Evolutionary conservation across 2,113 vertebrate genomes (phyloP).

Genomic region (Cyprinodon variegatus): DNA sequence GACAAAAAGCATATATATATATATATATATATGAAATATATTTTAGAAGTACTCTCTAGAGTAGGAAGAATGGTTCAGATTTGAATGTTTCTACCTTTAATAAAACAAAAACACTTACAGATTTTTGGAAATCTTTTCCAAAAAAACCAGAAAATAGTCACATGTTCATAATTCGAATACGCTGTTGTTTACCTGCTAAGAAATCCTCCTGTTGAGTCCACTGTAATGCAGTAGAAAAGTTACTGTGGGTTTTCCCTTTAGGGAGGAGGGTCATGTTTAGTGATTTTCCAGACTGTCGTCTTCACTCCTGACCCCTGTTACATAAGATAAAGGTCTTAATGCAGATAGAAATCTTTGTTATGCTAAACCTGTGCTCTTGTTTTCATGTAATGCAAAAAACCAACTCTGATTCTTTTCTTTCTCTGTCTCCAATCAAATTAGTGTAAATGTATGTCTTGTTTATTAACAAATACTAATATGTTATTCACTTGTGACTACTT

Average conservation of each 20-base stretch:
- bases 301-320: neutral
- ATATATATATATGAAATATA: too few species aligned
- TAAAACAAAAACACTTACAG: too few species aligned
- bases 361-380: neutral
- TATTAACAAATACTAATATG: neutral
- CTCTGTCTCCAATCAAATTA: neutral
- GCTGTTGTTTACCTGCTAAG: neutral
- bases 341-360: neutral
- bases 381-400: neutral
- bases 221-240: constrained; percentile 32
- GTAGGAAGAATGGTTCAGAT: too few species aligned
- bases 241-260: constrained; percentile 15
- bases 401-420: neutral
- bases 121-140: too few species aligned
- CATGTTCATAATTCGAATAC: neutral
- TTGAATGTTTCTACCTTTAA: too few species aligned
- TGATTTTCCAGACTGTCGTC: neutral
- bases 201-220: neutral
- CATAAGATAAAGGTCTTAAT: neutral
- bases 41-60: too few species aligned
- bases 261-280: neutral
- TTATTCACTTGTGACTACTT: neutral
- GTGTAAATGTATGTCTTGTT: neutral
- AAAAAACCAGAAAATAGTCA: too few species aligned
- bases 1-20: too few species aligned